These are phyloP conservation scores for Trachurus trachurus DNA, from an alignment of 2,797 vertebrate genomes.

Conservation along the genomic window DNA sequence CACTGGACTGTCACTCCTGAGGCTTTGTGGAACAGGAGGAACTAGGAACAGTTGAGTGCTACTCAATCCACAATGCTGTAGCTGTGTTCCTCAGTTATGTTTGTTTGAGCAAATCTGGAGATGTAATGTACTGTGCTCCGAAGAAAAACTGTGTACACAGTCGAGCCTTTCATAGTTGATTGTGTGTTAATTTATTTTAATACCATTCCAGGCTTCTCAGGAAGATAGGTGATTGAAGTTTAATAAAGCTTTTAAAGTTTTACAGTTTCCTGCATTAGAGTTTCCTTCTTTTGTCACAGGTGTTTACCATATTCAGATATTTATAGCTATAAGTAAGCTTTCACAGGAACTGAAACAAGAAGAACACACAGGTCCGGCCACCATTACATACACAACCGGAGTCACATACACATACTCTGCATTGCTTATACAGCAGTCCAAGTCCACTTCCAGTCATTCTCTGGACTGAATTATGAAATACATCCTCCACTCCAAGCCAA, in stretches of 20 bases:
- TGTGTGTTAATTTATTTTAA: conserved; percentile 87
- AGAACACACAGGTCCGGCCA: neutral
- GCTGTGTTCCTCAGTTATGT: conserved; percentile 50
- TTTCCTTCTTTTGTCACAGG: conserved; percentile 8
- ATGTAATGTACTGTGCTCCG: conserved; percentile 68
- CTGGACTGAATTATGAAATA: conserved; percentile 23
- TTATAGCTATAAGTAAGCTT: neutral
- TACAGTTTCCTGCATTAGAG: conserved; percentile 20
- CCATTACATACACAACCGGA: conserved; percentile 2
- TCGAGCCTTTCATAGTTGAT: conserved; percentile 66
- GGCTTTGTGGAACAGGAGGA: conserved; percentile 12
- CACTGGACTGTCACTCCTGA: conserved; percentile 31
- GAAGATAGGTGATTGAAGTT: conserved; percentile 80
- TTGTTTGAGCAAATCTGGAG: conserved; percentile 64
- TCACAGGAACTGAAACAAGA: neutral
- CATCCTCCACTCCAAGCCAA: neutral
- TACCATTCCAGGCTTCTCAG: conserved; percentile 83
- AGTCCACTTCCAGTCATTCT: conserved; percentile 9
- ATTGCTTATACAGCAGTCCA: neutral
- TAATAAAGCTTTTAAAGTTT: conserved; percentile 81
- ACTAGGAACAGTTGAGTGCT: conserved; percentile 26
- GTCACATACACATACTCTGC: neutral
- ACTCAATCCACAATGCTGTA: conserved; percentile 46
- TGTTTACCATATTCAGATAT: neutral
- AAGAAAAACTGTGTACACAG: conserved; percentile 54